phyloP scores from a whole-genome alignment of 2,888 invertebrate genomes.

The Apeira syringaria region DNA sequence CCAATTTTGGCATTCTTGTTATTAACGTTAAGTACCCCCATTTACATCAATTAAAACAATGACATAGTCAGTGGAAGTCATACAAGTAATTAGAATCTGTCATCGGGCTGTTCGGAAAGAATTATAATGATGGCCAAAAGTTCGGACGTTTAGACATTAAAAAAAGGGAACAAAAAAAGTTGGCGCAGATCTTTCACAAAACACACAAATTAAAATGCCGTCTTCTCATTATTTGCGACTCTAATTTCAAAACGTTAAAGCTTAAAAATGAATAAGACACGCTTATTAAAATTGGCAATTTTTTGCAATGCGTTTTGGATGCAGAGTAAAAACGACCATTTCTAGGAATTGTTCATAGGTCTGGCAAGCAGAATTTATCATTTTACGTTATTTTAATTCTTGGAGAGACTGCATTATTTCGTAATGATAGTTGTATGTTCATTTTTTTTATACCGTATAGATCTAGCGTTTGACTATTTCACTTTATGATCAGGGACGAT shows the following conservation, averaged over 20 bases:
- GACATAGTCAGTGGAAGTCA: conserved; percentile 18
- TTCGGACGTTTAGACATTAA: conserved; percentile 32
- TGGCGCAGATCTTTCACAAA: conserved; percentile 38
- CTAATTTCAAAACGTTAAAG: conserved; percentile 5
- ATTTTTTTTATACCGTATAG: too few relatives aligned
- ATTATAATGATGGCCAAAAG: conserved; percentile 26
- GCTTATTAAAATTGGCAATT: conserved; percentile 28
- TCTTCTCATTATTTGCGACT: conserved; percentile 19
- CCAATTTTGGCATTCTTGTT: conserved; percentile 13
- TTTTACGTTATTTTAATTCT: too few relatives aligned
- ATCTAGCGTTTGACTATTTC: too few relatives aligned
- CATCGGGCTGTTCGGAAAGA: conserved; percentile 20
- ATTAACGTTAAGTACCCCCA: conserved; percentile 19
- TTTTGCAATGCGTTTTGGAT: conserved; percentile 43
- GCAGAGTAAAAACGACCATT: conserved; percentile 42
- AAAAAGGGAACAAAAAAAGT: conserved; percentile 44
- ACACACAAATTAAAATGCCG: conserved; percentile 15
- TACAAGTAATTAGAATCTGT: conserved; percentile 27
- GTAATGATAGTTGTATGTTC: too few relatives aligned
- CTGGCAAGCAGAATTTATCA: conserved; percentile 15
- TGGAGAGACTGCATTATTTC: too few relatives aligned
- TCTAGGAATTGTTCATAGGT: conserved; percentile 63
- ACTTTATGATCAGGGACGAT: too few relatives aligned
- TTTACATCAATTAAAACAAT: conserved; percentile 22
- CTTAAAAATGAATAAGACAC: conserved; percentile 1